phyloP scores from a whole-genome alignment of 2,113 vertebrate species.

The Scortum barcoo region DNA sequence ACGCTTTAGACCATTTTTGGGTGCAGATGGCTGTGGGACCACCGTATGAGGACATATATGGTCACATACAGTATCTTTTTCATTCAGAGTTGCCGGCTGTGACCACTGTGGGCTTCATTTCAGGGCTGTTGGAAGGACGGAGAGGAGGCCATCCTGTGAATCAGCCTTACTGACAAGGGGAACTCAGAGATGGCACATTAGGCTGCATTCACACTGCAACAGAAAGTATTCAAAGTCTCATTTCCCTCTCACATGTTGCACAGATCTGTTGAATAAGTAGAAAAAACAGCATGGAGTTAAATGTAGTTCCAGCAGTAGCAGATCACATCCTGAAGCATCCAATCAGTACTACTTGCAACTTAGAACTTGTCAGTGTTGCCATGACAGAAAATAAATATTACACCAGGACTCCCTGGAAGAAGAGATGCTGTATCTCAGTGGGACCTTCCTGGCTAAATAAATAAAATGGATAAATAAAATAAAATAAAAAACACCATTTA shows the following conservation, averaged over 20 bases:
- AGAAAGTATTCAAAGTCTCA: neutral
- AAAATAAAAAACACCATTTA: too few relatives aligned
- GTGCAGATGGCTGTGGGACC: conserved; percentile 35
- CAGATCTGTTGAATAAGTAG: neutral
- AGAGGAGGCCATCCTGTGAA: neutral
- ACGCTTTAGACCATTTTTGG: conserved; percentile 41
- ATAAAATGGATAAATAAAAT: too few relatives aligned
- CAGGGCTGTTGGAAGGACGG: conserved; percentile 2
- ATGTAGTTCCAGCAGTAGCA: conserved; percentile 7
- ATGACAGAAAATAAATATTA: conserved; percentile 63
- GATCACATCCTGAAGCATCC: conserved; percentile 20
- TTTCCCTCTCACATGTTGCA: neutral
- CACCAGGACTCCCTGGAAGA: too few relatives aligned
- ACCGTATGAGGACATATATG: conserved; percentile 48
- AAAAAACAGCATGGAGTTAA: conserved; percentile 14
- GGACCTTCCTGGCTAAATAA: too few relatives aligned
- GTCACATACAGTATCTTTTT: conserved; percentile 49
- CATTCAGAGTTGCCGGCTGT: conserved; percentile 28
- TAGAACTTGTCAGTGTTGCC: conserved; percentile 33
- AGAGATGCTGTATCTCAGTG: too few relatives aligned
- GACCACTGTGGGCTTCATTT: conserved; percentile 31
- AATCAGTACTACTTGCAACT: neutral
- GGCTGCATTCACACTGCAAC: neutral
- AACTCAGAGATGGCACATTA: neutral
- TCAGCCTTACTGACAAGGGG: neutral